phyloP scores from a whole-genome alignment of 2,888 invertebrate genomes.

The Eudemis profundana region DNA sequence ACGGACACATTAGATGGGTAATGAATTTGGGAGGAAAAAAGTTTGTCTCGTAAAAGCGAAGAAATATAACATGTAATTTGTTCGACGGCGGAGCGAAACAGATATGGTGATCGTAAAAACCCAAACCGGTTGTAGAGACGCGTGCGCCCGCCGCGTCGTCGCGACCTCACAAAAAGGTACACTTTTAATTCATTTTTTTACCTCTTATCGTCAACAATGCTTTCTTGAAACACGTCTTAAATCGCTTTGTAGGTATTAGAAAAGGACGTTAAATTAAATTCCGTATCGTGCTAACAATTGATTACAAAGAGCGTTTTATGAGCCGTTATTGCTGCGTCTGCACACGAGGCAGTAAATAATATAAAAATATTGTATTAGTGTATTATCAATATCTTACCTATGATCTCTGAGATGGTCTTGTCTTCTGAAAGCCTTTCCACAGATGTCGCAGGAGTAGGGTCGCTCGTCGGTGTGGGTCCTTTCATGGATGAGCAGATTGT shows the following conservation, averaged over 20 bases:
- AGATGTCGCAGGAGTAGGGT: constrained; percentile 98
- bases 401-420: constrained; percentile 97
- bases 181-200: constrained; percentile 76
- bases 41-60: constrained; percentile 81
- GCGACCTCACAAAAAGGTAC: constrained; percentile 84
- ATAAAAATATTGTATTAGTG: constrained; percentile 34
- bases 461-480: constrained; percentile 98
- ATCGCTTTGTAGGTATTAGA: constrained; percentile 76
- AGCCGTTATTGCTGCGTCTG: constrained; percentile 1
- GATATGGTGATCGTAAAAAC: constrained; percentile 84
- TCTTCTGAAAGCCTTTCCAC: constrained; percentile 97
- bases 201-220: constrained; percentile 79
- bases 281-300: constrained; percentile 55
- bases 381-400: constrained; percentile 84
- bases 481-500: constrained; percentile 98
- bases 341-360: constrained; percentile 46
- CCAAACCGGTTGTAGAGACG: constrained; percentile 80
- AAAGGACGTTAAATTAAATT: constrained; percentile 69
- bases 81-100: constrained; percentile 81
- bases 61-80: constrained; percentile 85
- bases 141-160: constrained; percentile 77
- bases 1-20: constrained; percentile 71
- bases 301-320: constrained; percentile 46
- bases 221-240: constrained; percentile 73
- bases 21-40: constrained; percentile 70